A percentile compares a stretch with the other conserved stretches of the same genome.
Evolutionary conservation across 1,140 invertebrate species (phyloP).

Genomic region (Steinernema khuongi): DNA sequence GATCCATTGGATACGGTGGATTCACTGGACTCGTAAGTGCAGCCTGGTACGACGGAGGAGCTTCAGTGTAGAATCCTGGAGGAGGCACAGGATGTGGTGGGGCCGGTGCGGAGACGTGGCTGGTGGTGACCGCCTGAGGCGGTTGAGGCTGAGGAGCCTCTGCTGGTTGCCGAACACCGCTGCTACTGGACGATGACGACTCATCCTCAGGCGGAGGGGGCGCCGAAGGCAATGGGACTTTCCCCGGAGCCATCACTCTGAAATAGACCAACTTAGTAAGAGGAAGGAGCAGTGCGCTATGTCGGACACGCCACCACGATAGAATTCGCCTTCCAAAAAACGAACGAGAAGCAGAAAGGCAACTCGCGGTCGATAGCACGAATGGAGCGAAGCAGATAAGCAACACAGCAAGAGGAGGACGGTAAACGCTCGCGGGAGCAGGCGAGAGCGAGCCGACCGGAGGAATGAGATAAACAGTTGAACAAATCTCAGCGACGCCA

Average conservation of each 20-base stretch:
- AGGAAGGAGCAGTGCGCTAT: too few species aligned
- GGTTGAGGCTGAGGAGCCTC: background rate
- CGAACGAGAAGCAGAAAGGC: too few species aligned
- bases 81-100: background rate
- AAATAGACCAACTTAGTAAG: too few species aligned
- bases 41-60: conserved; percentile 22
- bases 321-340: too few species aligned
- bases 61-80: background rate
- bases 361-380: too few species aligned
- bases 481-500: too few species aligned
- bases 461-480: too few species aligned
- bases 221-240: background rate
- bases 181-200: background rate
- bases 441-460: too few species aligned
- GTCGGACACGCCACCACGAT: too few species aligned
- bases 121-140: background rate
- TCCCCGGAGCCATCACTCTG: background rate
- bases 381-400: too few species aligned
- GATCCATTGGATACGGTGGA: conserved; percentile 13
- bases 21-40: background rate
- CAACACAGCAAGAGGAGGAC: too few species aligned
- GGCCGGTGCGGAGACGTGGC: background rate
- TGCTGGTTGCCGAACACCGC: background rate
- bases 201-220: background rate
- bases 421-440: too few species aligned